Conservation (phyloP, 2,888 invertebrate species). For the Amphipoea lucens region DNA sequence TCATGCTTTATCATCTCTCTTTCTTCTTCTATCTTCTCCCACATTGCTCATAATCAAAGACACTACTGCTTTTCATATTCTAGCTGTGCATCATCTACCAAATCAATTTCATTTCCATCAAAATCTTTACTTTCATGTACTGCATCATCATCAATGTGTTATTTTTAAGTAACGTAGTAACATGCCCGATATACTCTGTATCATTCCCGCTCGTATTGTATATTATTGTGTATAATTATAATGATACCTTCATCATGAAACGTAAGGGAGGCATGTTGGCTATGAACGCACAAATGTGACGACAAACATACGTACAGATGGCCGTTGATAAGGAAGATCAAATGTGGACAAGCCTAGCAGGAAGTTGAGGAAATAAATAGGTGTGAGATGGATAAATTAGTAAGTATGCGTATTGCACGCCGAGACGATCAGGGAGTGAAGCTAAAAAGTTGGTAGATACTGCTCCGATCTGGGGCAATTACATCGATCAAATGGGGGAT, state of each 20-base stretch:
- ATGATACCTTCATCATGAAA: conserved; percentile 80
- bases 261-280: conserved; percentile 72
- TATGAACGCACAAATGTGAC: conserved; percentile 57
- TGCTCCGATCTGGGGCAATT: background rate
- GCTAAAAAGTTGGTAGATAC: background rate
- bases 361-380: background rate
- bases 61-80: conserved; percentile 6
- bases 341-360: background rate
- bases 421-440: background rate
- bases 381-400: background rate
- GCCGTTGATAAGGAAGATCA: background rate
- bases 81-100: conserved; percentile 25
- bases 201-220: conserved; percentile 85
- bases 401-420: conserved; percentile 9
- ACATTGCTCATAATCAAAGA: conserved; percentile 31
- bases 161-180: conserved; percentile 75
- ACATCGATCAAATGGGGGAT: background rate
- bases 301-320: conserved; percentile 12
- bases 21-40: conserved; percentile 15
- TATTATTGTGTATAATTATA: conserved; percentile 82
- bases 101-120: conserved; percentile 8
- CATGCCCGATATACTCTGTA: conserved; percentile 80
- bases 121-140: conserved; percentile 1
- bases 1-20: conserved; percentile 12
- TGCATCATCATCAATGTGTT: conserved; percentile 44